phyloP scores from a whole-genome alignment of 2,113 vertebrate species.

The Thamnophis sirtalis region DNA sequence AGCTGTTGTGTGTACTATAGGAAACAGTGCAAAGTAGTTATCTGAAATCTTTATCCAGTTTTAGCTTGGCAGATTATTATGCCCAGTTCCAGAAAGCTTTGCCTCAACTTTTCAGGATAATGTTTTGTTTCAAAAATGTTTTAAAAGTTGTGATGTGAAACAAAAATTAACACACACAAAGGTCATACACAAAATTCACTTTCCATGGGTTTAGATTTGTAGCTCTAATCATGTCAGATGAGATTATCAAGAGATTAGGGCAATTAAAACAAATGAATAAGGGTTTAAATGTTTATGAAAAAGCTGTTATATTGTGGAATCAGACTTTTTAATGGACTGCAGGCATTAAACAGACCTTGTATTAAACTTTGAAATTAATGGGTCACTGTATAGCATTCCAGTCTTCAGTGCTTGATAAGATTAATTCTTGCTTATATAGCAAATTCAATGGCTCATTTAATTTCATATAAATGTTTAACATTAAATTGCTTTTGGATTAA shows the following conservation, averaged over 20 bases:
- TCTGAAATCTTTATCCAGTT: not conserved
- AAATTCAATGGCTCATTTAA: slow-evolving; percentile 89
- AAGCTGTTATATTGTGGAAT: slow-evolving; percentile 71
- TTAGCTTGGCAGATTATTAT: not conserved
- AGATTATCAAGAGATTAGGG: slow-evolving; percentile 68
- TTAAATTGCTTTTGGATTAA: slow-evolving; percentile 88
- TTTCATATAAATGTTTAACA: slow-evolving; percentile 85
- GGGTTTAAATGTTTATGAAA: slow-evolving; percentile 71
- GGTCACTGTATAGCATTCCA: slow-evolving; percentile 76
- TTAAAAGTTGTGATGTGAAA: slow-evolving; percentile 18
- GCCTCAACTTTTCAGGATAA: slow-evolving; percentile 19
- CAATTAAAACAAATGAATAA: slow-evolving; percentile 66
- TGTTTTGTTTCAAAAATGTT: slow-evolving; percentile 8
- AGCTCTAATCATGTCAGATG: slow-evolving; percentile 62
- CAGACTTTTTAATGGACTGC: slow-evolving; percentile 78
- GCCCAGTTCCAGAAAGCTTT: not conserved
- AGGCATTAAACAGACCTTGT: slow-evolving; percentile 77
- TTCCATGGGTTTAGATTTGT: slow-evolving; percentile 46
- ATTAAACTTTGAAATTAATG: slow-evolving; percentile 81
- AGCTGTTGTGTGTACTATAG: not conserved
- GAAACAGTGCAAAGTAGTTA: not conserved
- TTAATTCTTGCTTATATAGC: slow-evolving; percentile 85
- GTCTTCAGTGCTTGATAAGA: slow-evolving; percentile 80
- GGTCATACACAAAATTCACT: slow-evolving; percentile 46
- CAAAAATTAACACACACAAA: not conserved